Percentiles rank a stretch among this genome's conserved stretches.
phyloP scores from a whole-genome alignment of 2,797 vertebrate genomes.

The Syndactyla subalaris region DNA sequence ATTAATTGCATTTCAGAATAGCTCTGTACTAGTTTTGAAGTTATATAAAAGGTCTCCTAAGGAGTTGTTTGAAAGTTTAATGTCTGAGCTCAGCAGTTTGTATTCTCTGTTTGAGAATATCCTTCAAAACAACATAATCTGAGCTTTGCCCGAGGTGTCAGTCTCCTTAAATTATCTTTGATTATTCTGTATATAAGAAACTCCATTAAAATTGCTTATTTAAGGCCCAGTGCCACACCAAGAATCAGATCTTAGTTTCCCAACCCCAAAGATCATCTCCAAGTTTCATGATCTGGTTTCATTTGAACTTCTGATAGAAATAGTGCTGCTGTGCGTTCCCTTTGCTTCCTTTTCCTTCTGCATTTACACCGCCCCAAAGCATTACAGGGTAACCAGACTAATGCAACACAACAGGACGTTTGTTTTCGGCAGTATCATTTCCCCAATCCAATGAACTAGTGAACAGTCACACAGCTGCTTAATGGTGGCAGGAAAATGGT shows the following conservation, averaged over 20 bases:
- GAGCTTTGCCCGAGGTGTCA: not conserved
- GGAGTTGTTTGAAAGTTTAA: not conserved
- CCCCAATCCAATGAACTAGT: not conserved
- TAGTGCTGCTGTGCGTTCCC: not conserved
- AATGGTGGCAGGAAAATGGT: not conserved
- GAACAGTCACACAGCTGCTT: not conserved
- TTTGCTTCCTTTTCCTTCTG: not conserved
- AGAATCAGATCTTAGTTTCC: not conserved
- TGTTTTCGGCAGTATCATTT: not conserved
- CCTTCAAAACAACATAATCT: not conserved
- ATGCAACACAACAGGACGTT: not conserved
- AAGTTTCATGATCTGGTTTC: not conserved
- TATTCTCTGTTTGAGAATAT: not conserved
- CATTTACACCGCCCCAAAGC: not conserved
- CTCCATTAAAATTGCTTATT: not conserved
- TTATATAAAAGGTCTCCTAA: not conserved
- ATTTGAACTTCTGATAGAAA: not conserved
- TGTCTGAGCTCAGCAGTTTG: not conserved
- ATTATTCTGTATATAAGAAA: not conserved
- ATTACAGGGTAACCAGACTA: not conserved
- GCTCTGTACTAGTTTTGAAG: not conserved
- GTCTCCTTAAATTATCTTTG: not conserved
- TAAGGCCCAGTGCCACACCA: not conserved
- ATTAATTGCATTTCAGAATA: not conserved
- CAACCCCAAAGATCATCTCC: not conserved